Base-by-base conservation (phyloP, 2,797 vertebrate species). In the Macrochelys suwanniensis region DNA sequence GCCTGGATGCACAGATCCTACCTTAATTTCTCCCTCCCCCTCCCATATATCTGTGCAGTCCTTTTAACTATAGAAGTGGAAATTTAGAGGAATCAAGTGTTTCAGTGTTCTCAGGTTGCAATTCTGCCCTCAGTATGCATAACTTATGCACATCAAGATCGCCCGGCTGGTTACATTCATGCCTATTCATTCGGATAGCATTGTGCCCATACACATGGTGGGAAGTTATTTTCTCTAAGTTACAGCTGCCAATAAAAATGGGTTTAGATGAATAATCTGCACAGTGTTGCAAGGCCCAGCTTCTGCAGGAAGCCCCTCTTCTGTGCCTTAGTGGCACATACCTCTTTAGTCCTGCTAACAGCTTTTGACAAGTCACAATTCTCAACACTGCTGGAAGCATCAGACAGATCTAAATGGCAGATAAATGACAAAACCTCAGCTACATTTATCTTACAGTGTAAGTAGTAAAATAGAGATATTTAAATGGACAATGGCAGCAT, bases 141-240 rank as follows among this genome's bases (percentile, higher is more conserved):
- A 95, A 79, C 68, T 91, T 94, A 68, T 71, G 85, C 86, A 88
- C 76, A 91, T 95, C 95, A 96, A 92, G 84, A 89, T 26, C 84
- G 88, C 94, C 92, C 92, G 89, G 92, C 96, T 97, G 90, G 37
- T 84, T 93, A 95, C 93, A 97, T 97, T 97, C 94, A 96, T 87
- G 90, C 79, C 90, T 88, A 95, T 95, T 97, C 90, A 96, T 68
- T 93, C 87, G 59, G 81, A 45, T 95, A 95, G 95, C 94, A 0
- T 47, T 47, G 49, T 93, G 96, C 92, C 95, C 88, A 82, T 77
- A 95, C 96, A 96, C 96, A 89, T 94, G 93, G 94, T 80, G 88
- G 94, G 85, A 92, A 68, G 37, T 92, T 89, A 68, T 90, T 96
- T 96, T 89, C 90, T 80, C 89, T 87, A n/a, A 49, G 49, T 33